phyloP scores from a whole-genome alignment of 2,888 invertebrate species.

The Chrysolina oricalcia region DNA sequence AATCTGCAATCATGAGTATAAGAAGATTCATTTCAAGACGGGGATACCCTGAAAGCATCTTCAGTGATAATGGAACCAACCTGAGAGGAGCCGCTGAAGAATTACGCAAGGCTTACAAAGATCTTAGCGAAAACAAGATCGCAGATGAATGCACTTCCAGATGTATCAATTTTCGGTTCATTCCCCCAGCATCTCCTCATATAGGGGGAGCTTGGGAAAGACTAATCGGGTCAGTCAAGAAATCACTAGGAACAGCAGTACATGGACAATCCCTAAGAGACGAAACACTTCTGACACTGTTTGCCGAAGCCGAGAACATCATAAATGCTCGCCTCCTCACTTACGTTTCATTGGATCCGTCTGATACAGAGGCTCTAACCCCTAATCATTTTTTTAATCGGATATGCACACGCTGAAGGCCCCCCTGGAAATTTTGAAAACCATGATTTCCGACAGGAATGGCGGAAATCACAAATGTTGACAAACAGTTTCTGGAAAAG shows the following conservation, averaged over 20 bases:
- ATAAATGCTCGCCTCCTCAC: background rate
- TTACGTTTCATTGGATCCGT: background rate
- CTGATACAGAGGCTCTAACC: background rate
- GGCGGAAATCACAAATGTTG: conserved; percentile 2
- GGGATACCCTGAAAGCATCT: conserved; percentile 24
- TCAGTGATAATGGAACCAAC: conserved; percentile 32
- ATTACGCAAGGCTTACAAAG: background rate
- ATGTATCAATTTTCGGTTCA: background rate
- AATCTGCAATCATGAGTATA: conserved; percentile 20
- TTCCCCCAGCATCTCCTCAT: background rate
- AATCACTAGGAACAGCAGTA: background rate
- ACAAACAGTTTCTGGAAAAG: conserved; percentile 5
- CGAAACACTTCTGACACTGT: background rate
- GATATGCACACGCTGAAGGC: background rate
- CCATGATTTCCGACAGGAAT: background rate
- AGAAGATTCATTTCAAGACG: conserved; percentile 25
- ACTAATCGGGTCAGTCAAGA: conserved; percentile 8
- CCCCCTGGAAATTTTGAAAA: background rate
- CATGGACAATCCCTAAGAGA: background rate
- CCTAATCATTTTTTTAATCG: conserved; percentile 2
- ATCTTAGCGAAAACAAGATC: background rate
- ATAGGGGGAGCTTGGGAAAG: conserved; percentile 2
- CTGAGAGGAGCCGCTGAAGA: conserved; percentile 20
- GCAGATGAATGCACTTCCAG: background rate
- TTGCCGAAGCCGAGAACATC: background rate